phyloP scores from a whole-genome alignment of 53 echinoderm and acorn worm species.

The Henricia sp. region DNA sequence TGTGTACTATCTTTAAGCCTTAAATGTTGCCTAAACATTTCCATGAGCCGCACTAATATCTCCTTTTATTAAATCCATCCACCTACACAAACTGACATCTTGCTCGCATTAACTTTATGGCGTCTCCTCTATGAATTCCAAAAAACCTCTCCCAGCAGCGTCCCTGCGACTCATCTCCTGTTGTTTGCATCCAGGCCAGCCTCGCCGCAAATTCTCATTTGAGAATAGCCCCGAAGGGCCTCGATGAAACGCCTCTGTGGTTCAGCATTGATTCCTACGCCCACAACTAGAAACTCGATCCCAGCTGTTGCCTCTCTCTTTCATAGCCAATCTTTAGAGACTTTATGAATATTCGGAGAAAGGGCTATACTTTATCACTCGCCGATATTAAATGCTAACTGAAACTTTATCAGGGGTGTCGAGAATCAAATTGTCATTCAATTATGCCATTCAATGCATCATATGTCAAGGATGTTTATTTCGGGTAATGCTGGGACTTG shows the following conservation, averaged over 20 bases:
- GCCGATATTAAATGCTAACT: constrained; percentile 33
- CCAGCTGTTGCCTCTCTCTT: constrained; percentile 13
- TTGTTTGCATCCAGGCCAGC: background rate
- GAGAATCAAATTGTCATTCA: constrained; percentile 26
- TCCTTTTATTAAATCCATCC: background rate
- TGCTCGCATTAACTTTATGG: background rate
- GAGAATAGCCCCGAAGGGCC: background rate
- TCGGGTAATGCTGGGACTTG: no score
- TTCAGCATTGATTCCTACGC: constrained; percentile 28
- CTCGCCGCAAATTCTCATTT: background rate
- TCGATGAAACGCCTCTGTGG: background rate
- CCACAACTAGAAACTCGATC: constrained; percentile 28
- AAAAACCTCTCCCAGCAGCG: background rate
- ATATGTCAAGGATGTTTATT: constrained; percentile 30
- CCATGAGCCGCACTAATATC: background rate
- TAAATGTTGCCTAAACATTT: no score
- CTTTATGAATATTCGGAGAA: constrained; percentile 20
- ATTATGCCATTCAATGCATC: constrained; percentile 15
- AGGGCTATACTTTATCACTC: background rate
- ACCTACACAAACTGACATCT: background rate
- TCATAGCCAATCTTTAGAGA: background rate
- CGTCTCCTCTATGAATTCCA: constrained; percentile 10
- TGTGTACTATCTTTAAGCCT: no score
- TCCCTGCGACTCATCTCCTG: background rate
- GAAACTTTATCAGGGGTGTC: constrained; percentile 37